Base-by-base conservation (phyloP, 2,888 invertebrate genomes). In the Heteromyza rotundicornis region DNA sequence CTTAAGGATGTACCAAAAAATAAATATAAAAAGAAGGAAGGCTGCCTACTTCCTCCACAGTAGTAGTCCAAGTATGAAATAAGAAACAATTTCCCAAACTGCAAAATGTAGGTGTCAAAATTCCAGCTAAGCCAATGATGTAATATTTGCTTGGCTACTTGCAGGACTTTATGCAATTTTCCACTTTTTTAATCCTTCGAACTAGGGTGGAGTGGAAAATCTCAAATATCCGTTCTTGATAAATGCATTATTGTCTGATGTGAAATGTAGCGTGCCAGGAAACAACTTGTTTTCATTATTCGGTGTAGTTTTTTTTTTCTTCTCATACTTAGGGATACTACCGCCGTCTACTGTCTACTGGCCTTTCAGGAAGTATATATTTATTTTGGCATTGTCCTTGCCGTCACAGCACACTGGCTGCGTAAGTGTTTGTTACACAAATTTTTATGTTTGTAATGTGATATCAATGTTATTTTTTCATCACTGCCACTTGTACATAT, bases 61-160 rank as follows among this genome's bases (percentile, higher is more conserved):
- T 16, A 47, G 14, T n/a, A 22, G 19, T n/a, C 50, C 16, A 60
- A 24, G 1, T 20, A 40, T 35, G 51, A 56, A 60, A 58, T 10
- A 49, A 47, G 53, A n/a, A 17, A n/a, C 17, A 40, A 36, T 35
- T 3, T 59, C 51, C 32, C 64, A 49, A 59, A 36, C 57, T n/a
- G n/a, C n/a, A n/a, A 14, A 16, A 55, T 52, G 57, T 65, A 79
- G 79, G 79, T 79, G 79, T 80, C 80, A 79, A 80, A 80, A 79
- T 79, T 74, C 74, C 64, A 51, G 65, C 72, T 79, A 75, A 79
- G 80, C 79, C 79, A 80, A 78, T 79, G 80, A 75, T 65, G 63
- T 73, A 77, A 79, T 77, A 74, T 67, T 69, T 63, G 62, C 68
- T 51, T 57, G 62, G 66, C 57, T 44, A n/a, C n/a, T n/a, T 60